Conservation (phyloP, 2,888 invertebrate genomes). For the Zaprionus bogoriensis region DNA sequence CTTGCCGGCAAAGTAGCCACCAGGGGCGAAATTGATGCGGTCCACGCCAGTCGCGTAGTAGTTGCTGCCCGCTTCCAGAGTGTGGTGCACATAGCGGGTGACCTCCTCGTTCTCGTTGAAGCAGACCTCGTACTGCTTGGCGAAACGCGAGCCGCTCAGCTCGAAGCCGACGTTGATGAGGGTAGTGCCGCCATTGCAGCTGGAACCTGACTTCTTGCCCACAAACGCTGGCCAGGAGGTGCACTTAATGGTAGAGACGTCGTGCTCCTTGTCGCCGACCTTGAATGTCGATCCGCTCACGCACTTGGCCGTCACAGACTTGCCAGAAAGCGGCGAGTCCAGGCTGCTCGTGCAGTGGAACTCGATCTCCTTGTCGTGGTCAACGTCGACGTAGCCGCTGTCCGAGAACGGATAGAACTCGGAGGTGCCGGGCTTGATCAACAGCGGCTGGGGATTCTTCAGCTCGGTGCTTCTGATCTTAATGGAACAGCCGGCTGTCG, state of each 20-base stretch:
- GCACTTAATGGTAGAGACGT: slow-evolving; percentile 78
- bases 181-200: slow-evolving; percentile 73
- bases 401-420: slow-evolving; percentile 59
- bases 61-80: slow-evolving; percentile 80
- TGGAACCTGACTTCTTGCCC: slow-evolving; percentile 63
- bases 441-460: slow-evolving; percentile 85
- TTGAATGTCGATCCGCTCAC: slow-evolving; percentile 61
- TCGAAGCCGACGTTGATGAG: slow-evolving; percentile 80
- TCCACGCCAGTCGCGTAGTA: slow-evolving; percentile 80
- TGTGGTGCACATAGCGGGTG: slow-evolving; percentile 80
- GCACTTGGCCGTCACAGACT: slow-evolving; percentile 64
- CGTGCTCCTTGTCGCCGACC: slow-evolving; percentile 47
- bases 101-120: slow-evolving; percentile 77
- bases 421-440: slow-evolving; percentile 82
- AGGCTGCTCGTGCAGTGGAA: slow-evolving; percentile 69
- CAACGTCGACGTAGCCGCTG: slow-evolving; percentile 59
- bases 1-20: slow-evolving; percentile 74
- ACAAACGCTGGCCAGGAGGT: slow-evolving; percentile 68
- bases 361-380: slow-evolving; percentile 61
- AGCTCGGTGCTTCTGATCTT: slow-evolving; percentile 57
- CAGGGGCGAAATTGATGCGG: slow-evolving; percentile 74
- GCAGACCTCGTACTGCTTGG: slow-evolving; percentile 81
- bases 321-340: slow-evolving; percentile 54
- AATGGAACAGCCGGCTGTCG: slow-evolving; percentile 55
- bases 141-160: slow-evolving; percentile 64